Evolutionary conservation across 2,888 invertebrate genomes (phyloP), one percentile per base, ranked within the genome.

Genomic region (Drosophila algonquin): DNA sequence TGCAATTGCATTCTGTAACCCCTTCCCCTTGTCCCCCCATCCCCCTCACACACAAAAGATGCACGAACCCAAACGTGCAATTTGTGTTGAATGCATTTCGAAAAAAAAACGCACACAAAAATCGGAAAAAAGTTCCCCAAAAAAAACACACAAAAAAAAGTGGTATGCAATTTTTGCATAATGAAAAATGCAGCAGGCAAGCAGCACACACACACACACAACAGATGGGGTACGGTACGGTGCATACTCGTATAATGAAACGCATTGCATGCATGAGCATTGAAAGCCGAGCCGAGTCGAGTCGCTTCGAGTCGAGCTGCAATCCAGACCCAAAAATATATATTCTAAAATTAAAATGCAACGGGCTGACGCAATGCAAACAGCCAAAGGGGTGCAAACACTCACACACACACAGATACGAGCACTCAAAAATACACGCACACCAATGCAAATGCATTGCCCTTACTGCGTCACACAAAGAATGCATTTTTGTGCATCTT

Each of bases 181-280:
- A 85, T 87, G 87, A 87, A 85, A 85, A 88, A 86, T 81, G 87
- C 89, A 87, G 84, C 84, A 87, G 87, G 88, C 89, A 82, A 76
- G 75, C 59, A 54, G 74, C 21, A 21, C 21, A 21, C 21, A 21
- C 21, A 21, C 45, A 65, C 40, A 57, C 30, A 40, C 21, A 50
- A 55, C 44, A 53, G n/a, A n/a, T 40, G n/a, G 40, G 40, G 40
- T 40, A 40, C 40, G 40, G 40, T 40, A 40, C 40, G 14, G 40
- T 14, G 47, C 18, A 46, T 18, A 21, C 51, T 64, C 8, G 14
- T 68, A 85, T 85, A 81, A 85, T 81, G 86, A 67, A 80, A 80
- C 81, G 79, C 79, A 81, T 65, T 73, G 75, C 72, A 79, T 75
- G 85, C 82, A 77, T 63, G 77, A 62, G 75, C 81, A 87, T 80